Percentiles rank a stretch among this genome's conserved stretches.
phyloP scores from a whole-genome alignment of 2,113 vertebrate species.

The Trogon melanurus region DNA sequence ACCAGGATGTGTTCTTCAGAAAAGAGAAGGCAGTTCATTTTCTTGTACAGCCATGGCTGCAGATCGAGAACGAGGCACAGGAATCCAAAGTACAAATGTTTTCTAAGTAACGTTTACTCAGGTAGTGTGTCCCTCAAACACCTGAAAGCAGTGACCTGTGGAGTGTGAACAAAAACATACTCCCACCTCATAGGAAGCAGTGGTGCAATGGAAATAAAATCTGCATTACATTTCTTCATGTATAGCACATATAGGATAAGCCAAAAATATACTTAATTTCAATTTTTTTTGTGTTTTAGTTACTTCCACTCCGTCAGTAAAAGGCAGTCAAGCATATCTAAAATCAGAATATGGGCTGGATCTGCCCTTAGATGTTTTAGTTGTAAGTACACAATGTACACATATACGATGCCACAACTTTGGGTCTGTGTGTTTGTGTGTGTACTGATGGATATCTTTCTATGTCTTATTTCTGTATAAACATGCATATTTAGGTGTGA shows the following conservation, averaged over 20 bases:
- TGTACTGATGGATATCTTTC: neutral
- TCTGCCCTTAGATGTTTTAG: neutral
- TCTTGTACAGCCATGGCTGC: neutral
- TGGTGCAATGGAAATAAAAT: neutral
- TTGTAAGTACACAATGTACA: neutral
- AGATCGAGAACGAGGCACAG: neutral
- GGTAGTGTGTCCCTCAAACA: neutral
- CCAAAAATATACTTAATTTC: neutral
- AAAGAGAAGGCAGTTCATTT: neutral
- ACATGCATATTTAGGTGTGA: accelerated
- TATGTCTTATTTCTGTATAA: neutral
- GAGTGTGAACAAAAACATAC: neutral
- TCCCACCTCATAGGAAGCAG: neutral
- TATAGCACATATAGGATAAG: accelerated
- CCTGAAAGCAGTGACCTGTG: neutral
- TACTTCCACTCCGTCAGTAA: neutral
- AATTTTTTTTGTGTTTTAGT: neutral
- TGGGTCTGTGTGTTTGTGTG: neutral
- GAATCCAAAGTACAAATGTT: neutral
- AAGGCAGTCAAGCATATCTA: neutral
- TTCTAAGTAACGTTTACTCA: neutral
- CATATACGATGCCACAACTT: neutral
- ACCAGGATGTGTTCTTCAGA: neutral
- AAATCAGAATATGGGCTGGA: neutral
- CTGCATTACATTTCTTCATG: neutral